A percentile compares a stretch with the other conserved stretches of the same genome.
Conservation (phyloP, 1,140 invertebrate species). For the Heliothis subflexa region DNA sequence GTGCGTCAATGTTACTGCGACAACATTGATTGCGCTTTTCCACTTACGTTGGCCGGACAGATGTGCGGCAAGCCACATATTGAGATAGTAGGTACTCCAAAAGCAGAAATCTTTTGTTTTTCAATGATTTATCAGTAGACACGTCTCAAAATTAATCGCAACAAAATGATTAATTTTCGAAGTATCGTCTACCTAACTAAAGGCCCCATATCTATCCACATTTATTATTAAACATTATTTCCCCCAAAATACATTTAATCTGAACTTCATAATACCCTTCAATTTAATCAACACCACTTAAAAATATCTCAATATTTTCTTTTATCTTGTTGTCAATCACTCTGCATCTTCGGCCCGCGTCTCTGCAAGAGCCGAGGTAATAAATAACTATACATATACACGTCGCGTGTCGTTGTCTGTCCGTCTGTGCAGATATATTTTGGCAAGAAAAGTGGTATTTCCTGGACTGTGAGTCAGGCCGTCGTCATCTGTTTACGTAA, state of each 20-base stretch:
- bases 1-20: too few relatives aligned
- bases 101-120: too few relatives aligned
- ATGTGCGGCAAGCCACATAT: too few relatives aligned
- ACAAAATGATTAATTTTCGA: too few relatives aligned
- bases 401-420: constrained; percentile 14
- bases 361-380: neutral
- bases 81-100: too few relatives aligned
- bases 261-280: neutral
- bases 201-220: too few relatives aligned
- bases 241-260: neutral
- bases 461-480: constrained; percentile 64
- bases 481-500: neutral
- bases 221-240: too few relatives aligned
- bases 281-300: neutral
- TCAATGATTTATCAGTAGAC: too few relatives aligned
- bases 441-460: constrained; percentile 67
- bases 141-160: too few relatives aligned
- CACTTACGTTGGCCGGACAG: too few relatives aligned
- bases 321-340: constrained; percentile 14
- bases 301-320: neutral
- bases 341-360: neutral
- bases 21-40: too few relatives aligned
- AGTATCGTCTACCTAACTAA: too few relatives aligned
- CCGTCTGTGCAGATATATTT: constrained; percentile 33
- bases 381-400: neutral